Evolutionary conservation across 2,797 vertebrate species (phyloP), one percentile per base, ranked within the genome.

Genomic region (Tragopan temminckii): DNA sequence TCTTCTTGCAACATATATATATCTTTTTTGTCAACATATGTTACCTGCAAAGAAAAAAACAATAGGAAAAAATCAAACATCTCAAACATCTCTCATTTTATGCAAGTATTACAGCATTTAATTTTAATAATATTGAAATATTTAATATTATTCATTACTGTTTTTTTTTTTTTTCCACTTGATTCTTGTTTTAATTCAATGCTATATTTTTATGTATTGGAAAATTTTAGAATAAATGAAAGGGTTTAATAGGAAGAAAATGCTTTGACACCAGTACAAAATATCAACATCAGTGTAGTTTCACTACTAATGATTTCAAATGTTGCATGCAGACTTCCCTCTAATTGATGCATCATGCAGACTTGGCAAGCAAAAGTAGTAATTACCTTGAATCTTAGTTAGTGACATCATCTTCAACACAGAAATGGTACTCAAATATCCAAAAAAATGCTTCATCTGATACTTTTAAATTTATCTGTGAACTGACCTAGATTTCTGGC

Each of bases 351-450:
- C 7, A 71, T 4, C 36, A 62, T 89, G 27, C 55, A 81, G 31
- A 67, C 88, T 92, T 93, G 79, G 17, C 15, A 72, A 88, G 27
- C 33, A 33, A 55, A 85, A 78, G 46, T 7, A 72, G 31, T 16
- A 88, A 82, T 81, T 88, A 66, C 23, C 15, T 67, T 74, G 46
- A 72, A 72, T 79, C 38, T 84, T 93, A 43, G 46, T 85, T 70
- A 59, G 14, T 5, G 1, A 24, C 13, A 58, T 85, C 24, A 72
- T 10, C 42, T 88, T 59, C 46, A 74, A 52, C 50, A 80, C 23
- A 86, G 38, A 85, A 81, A 52, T 35, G 31, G 19, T 80, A 50
- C 2, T 3, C 31, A 74, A 48, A 72, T 57, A 40, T 79, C 35
- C 8, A 63, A 10, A 84, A 83, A 86, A 91, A 53, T 17, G 2